Evolutionary conservation across 2,797 vertebrate genomes (phyloP).

Genomic region (Anolis apletophallus): DNA sequence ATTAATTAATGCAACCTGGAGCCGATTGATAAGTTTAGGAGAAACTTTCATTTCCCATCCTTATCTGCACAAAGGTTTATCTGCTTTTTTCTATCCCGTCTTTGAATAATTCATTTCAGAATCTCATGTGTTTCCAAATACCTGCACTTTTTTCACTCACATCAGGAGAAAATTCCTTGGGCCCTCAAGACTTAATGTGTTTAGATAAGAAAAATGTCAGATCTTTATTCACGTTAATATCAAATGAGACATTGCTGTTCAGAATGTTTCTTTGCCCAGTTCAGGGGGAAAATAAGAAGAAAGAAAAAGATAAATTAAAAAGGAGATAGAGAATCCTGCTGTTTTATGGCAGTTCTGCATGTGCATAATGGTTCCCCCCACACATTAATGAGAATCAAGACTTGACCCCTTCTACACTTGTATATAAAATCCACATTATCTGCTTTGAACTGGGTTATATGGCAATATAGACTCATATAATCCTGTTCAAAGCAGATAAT

Average conservation of each 20-base stretch:
- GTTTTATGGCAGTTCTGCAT: not conserved
- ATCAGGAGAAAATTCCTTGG: slow-evolving; percentile 44
- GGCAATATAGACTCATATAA: no score
- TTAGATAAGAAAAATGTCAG: slow-evolving; percentile 58
- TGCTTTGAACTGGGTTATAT: no score
- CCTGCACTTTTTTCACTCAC: not conserved
- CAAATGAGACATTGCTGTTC: slow-evolving; percentile 50
- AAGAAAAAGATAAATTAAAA: no score
- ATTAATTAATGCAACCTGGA: slow-evolving; percentile 60
- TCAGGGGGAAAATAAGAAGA: not conserved
- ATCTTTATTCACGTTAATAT: slow-evolving; percentile 38
- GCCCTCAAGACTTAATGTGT: slow-evolving; percentile 27
- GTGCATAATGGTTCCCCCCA: not conserved
- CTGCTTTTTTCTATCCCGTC: slow-evolving; percentile 1
- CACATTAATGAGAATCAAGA: not conserved
- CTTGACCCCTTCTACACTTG: no score
- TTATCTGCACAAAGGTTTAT: slow-evolving; percentile 48
- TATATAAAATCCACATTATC: no score
- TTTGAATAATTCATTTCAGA: slow-evolving; percentile 51
- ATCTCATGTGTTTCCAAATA: slow-evolving; percentile 37
- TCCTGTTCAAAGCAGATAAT: no score
- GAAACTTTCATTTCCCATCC: not conserved
- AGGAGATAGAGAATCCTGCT: not conserved
- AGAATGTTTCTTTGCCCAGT: not conserved
- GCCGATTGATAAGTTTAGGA: slow-evolving; percentile 45